Evolutionary conservation across 2,888 invertebrate genomes (phyloP), one percentile per base, ranked within the genome.

Genomic region (Sphaeridia pumilis): DNA sequence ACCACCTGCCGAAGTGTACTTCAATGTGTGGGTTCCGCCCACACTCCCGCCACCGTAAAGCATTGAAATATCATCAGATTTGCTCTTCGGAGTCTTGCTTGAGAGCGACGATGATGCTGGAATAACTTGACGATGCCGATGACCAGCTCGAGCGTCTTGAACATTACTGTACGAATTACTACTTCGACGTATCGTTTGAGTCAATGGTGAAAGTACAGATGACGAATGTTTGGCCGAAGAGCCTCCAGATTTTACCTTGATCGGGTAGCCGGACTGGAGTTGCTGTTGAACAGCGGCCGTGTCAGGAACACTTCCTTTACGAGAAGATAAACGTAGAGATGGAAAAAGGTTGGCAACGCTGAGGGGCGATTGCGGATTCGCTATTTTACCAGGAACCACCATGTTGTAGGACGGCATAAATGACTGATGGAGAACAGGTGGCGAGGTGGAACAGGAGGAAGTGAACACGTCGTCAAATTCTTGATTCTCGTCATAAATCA

Each of bases 401-500:
- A 14, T 20, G 17, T 14, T 14, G 17, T 17, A 38, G 7, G 45
- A 24, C 14, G 26, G n/a, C 26, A 4, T 25, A n/a, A 25, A 45
- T 26, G 45, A 45, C 12, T 45, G 45, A 26, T 45, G 45, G 27
- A 25, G 26, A 45, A 25, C 4, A 17, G 45, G 26, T 10, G 45
- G 26, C 2, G 45, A 25, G 10, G 25, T 24, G 4, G 45, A 45
- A 24, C 12, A 26, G 26, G 26, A 14, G 7, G 4, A 22, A 34
- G 35, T 47, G 34, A 47, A 47, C 5, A 47, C 47, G 2, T 47
- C 47, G 36, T 47, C 35, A 2, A 22, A 34, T 22, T 47, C 47
- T 7, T 47, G 34, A 31, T 34, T 34, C 12, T 25, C 21, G 22
- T 31, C 21, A 10, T 47, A 21, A 20, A 35, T 34, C n/a, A 43